phyloP scores from a whole-genome alignment of 2,113 vertebrate genomes.

The Pagrus major region DNA sequence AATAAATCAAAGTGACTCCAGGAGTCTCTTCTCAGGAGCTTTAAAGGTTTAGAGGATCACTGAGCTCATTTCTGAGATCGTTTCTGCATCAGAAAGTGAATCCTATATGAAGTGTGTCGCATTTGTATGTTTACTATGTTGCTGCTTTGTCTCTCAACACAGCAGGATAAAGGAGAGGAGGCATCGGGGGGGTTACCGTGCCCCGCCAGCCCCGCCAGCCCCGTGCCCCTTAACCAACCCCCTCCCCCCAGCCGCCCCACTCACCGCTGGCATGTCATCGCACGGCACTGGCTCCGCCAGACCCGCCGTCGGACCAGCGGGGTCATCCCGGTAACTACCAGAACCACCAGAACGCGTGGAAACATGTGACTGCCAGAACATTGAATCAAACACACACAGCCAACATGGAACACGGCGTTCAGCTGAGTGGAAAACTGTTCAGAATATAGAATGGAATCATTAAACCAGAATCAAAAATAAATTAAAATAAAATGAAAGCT shows the following conservation, averaged over 20 bases:
- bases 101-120: background rate
- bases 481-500: background rate
- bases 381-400: constrained; percentile 9
- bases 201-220: constrained; percentile 63
- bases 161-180: constrained; percentile 82
- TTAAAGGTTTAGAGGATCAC: background rate
- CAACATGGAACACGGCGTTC: background rate
- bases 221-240: constrained; percentile 60
- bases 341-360: constrained; percentile 51
- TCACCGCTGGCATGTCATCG: constrained; percentile 86
- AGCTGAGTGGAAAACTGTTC: background rate
- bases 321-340: constrained; percentile 83
- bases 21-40: background rate
- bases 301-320: constrained; percentile 83
- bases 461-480: background rate
- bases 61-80: background rate
- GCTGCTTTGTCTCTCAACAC: constrained; percentile 49
- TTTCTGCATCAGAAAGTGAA: constrained; percentile 4
- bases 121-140: constrained; percentile 30
- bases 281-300: constrained; percentile 85
- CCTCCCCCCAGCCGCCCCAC: constrained; percentile 78
- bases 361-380: constrained; percentile 31
- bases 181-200: constrained; percentile 65
- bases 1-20: background rate
- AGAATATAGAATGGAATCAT: background rate